Conservation (phyloP, 1,140 invertebrate species). For the Nylanderia fulva region DNA sequence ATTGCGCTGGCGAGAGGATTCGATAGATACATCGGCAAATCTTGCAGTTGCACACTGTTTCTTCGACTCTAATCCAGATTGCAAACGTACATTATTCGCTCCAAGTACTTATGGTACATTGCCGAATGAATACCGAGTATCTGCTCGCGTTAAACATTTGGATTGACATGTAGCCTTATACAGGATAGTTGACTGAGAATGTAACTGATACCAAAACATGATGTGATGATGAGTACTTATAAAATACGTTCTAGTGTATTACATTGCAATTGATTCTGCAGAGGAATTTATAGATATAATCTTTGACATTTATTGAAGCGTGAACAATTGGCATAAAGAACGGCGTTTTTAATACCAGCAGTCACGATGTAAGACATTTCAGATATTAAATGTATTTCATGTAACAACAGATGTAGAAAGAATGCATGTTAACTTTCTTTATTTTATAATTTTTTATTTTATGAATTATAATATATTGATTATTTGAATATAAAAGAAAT, state of each 20-base stretch:
- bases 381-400: slow-evolving; percentile 13
- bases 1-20: neutral
- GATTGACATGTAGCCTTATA: neutral
- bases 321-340: neutral
- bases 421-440: neutral
- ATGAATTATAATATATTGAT: neutral
- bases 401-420: neutral
- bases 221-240: neutral
- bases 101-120: neutral
- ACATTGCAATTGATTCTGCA: neutral
- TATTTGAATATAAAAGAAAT: slow-evolving; percentile 1
- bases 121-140: neutral
- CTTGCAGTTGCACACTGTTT: neutral
- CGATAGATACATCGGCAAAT: neutral
- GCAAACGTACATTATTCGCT: neutral
- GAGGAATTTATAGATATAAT: neutral
- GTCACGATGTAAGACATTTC: neutral
- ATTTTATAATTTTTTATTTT: too few species aligned
- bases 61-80: slow-evolving; percentile 13
- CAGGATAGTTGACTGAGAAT: neutral
- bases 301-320: neutral
- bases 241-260: neutral
- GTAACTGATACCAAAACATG: neutral
- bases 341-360: neutral
- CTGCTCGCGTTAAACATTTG: neutral